These are phyloP conservation scores for Pseudanteris insignis DNA, from an alignment of 2,888 invertebrate species.

Conservation along the genomic window DNA sequence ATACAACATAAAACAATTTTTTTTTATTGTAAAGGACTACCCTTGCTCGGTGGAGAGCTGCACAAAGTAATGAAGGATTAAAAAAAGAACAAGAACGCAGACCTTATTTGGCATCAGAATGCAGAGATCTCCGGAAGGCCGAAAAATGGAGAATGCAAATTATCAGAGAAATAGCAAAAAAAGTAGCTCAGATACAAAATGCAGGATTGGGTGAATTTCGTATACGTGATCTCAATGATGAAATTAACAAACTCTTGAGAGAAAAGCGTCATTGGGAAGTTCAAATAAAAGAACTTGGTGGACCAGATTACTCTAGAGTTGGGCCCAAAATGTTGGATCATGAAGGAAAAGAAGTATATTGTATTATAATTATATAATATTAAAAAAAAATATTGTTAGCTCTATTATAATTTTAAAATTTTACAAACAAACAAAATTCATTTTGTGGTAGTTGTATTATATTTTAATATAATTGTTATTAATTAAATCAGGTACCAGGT, in stretches of 20 bases:
- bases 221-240: slow-evolving; percentile 97
- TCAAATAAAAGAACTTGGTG: slow-evolving; percentile 93
- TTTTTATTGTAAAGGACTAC: slow-evolving; percentile 77
- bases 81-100: slow-evolving; percentile 82
- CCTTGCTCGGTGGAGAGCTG: slow-evolving; percentile 96
- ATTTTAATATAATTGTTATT: no score
- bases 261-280: slow-evolving; percentile 99
- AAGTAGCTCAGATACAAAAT: slow-evolving; percentile 99
- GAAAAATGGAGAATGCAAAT: slow-evolving; percentile 98
- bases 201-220: slow-evolving; percentile 99
- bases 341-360: slow-evolving; percentile 81
- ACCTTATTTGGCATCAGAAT: slow-evolving; percentile 95
- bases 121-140: slow-evolving; percentile 88
- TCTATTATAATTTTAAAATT: no score
- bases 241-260: slow-evolving; percentile 96
- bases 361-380: neutral
- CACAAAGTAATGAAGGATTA: slow-evolving; percentile 90
- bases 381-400: no score
- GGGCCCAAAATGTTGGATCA: slow-evolving; percentile 94
- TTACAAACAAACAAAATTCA: no score
- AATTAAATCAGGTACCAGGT: slow-evolving; percentile 91
- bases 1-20: neutral
- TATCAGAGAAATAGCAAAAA: slow-evolving; percentile 95
- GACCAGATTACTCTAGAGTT: slow-evolving; percentile 90
- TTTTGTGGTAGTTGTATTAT: neutral